Evolutionary conservation across 2,797 vertebrate species (phyloP), one percentile per base, ranked within the genome.

Genomic region (Mastacembelus armatus): DNA sequence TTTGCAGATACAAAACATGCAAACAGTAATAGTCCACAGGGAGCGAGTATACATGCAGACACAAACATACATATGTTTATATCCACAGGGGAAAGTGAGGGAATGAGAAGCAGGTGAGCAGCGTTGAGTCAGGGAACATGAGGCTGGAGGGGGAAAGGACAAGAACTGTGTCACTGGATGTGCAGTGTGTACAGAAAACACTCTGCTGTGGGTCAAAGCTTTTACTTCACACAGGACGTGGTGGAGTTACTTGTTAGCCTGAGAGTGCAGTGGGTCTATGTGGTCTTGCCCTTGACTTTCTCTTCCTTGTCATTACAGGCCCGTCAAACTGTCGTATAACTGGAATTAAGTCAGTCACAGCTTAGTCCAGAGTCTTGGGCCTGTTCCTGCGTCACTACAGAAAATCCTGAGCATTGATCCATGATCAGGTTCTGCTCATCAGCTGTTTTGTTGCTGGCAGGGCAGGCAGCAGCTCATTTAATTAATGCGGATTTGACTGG

Each of bases 351-450:
- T 85, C 78, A 27, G 80, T 77, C 80, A 67, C 19, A 43, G 72
- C 67, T 75, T 16, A 59, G 64, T 35, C 42, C 42, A 3, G 50
- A 58, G 63, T 44, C 63, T 50, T 26, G 3, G 69, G 19, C 50
- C 70, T 4, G 27, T 18, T 49, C 51, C 64, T 11, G 66, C 66
- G 26, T 68, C 62, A 36, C 76, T 44, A 44, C 71, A 48, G 65
- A 80, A 71, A 74, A 55, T 68, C 72, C 69, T 40, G 76, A 40
- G 74, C 83, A 90, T 85, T 73, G 87, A 88, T 90, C 85, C 78
- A 6, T 70, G 71, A 89, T 85, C 77, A 32, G 83, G 63, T 85
- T 85, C 76, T 83, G 74, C 78, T 84, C 83, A 74, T 90, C 84
- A 88, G 87, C 83, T 88, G 78, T 87, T 87, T 79, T 81, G 67